A percentile compares a stretch with the other conserved stretches of the same genome.
Conservation (phyloP, 2,113 vertebrate species). For the Nicator chloris region DNA sequence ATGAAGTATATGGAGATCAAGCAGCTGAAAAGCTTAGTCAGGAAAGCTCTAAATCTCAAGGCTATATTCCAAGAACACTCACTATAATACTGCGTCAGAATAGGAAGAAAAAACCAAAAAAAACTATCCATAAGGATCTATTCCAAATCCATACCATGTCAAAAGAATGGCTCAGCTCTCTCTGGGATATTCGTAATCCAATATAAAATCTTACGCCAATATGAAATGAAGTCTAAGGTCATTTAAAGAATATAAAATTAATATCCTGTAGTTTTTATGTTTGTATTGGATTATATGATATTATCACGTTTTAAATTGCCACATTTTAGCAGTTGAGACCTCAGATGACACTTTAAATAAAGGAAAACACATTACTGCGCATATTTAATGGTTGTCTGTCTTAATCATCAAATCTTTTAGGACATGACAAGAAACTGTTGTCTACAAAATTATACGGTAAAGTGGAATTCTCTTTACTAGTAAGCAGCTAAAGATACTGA, state of each 20-base stretch:
- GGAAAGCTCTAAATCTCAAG: background rate
- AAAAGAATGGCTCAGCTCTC: background rate
- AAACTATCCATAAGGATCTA: background rate
- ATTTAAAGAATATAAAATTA: background rate
- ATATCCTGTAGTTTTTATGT: background rate
- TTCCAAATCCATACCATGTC: background rate
- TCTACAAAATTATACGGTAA: background rate
- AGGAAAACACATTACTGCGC: background rate
- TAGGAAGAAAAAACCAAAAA: fast-evolving
- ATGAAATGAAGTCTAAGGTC: background rate
- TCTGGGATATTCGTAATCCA: background rate
- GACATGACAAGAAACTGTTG: background rate
- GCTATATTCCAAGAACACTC: background rate
- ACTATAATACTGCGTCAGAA: background rate
- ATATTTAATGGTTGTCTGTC: background rate
- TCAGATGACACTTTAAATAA: background rate
- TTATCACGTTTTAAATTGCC: background rate
- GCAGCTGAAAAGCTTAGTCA: background rate
- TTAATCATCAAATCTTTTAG: background rate
- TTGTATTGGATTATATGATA: background rate
- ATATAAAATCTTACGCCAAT: background rate
- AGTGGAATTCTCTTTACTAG: background rate
- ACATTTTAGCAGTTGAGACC: background rate
- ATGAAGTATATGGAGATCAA: background rate
- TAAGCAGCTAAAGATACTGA: background rate